phyloP scores from a whole-genome alignment of 2,797 vertebrate species.

The Myotis myotis region DNA sequence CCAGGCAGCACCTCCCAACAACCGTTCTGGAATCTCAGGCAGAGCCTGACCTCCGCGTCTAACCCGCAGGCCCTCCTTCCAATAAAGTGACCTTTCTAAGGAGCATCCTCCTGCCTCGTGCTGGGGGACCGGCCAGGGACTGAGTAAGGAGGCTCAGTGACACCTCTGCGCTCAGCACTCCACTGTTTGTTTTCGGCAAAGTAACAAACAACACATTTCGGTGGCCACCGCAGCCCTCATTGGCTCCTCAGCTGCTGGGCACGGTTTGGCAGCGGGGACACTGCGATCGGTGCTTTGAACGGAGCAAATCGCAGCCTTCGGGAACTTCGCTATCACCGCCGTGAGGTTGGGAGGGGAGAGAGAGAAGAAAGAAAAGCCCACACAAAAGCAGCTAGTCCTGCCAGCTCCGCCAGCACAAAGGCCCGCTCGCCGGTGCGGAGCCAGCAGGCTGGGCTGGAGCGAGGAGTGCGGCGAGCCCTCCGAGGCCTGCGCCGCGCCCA shows the following conservation, averaged over 20 bases:
- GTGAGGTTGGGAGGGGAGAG: background rate
- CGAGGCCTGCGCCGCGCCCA: conserved; percentile 61
- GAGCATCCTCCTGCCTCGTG: background rate
- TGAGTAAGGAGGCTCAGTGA: background rate
- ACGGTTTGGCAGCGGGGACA: background rate
- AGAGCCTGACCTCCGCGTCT: background rate
- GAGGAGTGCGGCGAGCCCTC: background rate
- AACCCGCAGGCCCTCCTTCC: conserved; percentile 24
- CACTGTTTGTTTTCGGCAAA: conserved; percentile 59
- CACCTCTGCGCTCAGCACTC: background rate
- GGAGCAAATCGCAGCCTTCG: background rate
- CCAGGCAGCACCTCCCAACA: background rate
- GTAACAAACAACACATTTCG: conserved; percentile 26
- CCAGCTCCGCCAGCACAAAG: conserved; percentile 69
- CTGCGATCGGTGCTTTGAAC: background rate
- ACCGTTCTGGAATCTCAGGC: background rate
- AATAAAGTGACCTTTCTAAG: conserved; percentile 36
- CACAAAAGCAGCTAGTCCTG: conserved; percentile 71
- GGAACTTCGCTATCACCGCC: conserved; percentile 64
- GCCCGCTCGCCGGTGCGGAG: conserved; percentile 60
- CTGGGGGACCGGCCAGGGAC: background rate
- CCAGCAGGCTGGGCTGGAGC: conserved; percentile 34
- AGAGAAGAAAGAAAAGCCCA: conserved; percentile 54
- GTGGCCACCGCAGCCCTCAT: background rate
- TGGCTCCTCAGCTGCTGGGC: background rate